phyloP scores from a whole-genome alignment of 2,113 vertebrate genomes.

The Nansenia antarctica region DNA sequence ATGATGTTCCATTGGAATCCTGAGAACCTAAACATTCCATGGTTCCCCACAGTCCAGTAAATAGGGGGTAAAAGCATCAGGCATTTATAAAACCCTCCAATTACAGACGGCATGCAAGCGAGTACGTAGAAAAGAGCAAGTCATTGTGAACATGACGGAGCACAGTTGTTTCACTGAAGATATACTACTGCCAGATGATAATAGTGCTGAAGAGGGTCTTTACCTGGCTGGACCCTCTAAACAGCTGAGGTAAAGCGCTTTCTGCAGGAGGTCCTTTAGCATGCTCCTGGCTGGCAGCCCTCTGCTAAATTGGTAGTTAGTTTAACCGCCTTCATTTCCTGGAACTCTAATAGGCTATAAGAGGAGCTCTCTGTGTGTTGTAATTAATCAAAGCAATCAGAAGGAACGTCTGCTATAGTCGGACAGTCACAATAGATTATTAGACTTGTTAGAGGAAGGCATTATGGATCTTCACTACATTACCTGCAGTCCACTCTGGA shows the following conservation, averaged over 20 bases:
- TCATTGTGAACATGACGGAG: neutral
- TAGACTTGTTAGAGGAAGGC: conserved; percentile 56
- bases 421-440: conserved; percentile 60
- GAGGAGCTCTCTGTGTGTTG: conserved; percentile 51
- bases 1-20: too few species aligned
- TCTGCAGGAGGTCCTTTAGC: conserved; percentile 23
- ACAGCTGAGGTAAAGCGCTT: conserved; percentile 9
- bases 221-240: conserved; percentile 5
- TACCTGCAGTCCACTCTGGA: conserved; percentile 35
- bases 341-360: conserved; percentile 54
- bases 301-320: conserved; percentile 56
- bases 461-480: conserved; percentile 43
- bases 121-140: too few species aligned
- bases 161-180: conserved; percentile 1
- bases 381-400: conserved; percentile 70
- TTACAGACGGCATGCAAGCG: too few species aligned
- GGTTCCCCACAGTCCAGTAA: too few species aligned
- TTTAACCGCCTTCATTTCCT: conserved; percentile 47
- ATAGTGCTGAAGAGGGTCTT: conserved; percentile 18
- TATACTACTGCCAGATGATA: neutral
- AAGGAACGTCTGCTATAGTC: conserved; percentile 50
- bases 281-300: conserved; percentile 37
- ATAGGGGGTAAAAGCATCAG: too few species aligned
- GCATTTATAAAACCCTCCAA: too few species aligned
- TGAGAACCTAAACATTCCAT: too few species aligned